Conservation (phyloP, 2,888 invertebrate species). For the Ariolimax columbianus region DNA sequence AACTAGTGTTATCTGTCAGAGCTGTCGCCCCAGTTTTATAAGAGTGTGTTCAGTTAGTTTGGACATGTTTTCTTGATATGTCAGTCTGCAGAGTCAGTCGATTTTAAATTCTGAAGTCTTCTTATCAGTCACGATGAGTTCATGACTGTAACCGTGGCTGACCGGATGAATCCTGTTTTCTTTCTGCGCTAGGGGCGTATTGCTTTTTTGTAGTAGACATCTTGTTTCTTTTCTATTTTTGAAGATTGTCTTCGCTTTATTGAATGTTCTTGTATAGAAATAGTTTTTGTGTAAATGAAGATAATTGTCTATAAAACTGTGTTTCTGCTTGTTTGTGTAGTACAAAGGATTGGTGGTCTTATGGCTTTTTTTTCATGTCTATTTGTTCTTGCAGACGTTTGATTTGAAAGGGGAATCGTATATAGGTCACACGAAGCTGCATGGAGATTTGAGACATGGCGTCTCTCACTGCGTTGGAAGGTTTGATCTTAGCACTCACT, state of each 20-base stretch:
- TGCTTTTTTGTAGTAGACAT: neutral
- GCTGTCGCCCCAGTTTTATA: neutral
- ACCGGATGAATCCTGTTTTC: neutral
- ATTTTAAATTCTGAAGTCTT: neutral
- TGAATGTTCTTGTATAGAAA: too few relatives aligned
- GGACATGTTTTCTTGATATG: neutral
- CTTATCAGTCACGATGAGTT: constrained; percentile 23
- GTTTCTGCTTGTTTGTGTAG: neutral
- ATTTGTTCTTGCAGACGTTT: neutral
- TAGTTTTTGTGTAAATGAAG: too few relatives aligned
- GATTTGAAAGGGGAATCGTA: neutral
- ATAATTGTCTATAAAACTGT: neutral
- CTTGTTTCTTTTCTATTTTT: neutral
- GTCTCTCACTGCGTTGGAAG: constrained; percentile 82
- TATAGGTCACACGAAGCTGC: neutral
- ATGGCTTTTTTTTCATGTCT: too few relatives aligned
- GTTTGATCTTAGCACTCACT: constrained; percentile 81
- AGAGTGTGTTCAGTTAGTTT: constrained; percentile 3
- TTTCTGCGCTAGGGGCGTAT: neutral
- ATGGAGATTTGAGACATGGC: neutral
- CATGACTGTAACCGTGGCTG: neutral
- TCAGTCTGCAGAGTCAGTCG: neutral
- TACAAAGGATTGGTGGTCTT: neutral
- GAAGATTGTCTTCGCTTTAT: neutral
- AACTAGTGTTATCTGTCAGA: neutral